These are phyloP conservation scores for Meiosimyza decipiens DNA, from an alignment of 2,888 invertebrate species.

Conservation along the genomic window DNA sequence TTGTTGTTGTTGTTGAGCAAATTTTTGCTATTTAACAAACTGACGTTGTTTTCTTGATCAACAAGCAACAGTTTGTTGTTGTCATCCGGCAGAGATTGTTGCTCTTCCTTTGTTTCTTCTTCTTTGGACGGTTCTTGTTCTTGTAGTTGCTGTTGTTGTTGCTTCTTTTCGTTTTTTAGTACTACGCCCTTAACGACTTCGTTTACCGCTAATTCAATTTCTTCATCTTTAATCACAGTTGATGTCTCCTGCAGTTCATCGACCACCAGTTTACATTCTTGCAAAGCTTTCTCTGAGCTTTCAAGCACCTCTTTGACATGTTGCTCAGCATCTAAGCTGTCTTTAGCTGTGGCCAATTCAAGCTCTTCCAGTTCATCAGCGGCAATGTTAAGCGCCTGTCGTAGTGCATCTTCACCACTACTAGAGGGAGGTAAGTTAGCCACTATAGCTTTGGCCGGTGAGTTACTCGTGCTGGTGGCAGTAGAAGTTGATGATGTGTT, in stretches of 20 bases:
- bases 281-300: conserved; percentile 69
- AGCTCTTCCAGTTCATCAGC: conserved; percentile 57
- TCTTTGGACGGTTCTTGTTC: conserved; percentile 23
- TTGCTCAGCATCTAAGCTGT: conserved; percentile 65
- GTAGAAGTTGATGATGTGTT: conserved; percentile 36
- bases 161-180: conserved; percentile 66
- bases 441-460: conserved; percentile 30
- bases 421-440: conserved; percentile 39
- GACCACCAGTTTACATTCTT: conserved; percentile 64
- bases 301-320: conserved; percentile 69
- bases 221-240: conserved; percentile 69
- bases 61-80: conserved; percentile 41
- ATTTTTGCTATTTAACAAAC: conserved; percentile 61
- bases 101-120: background rate
- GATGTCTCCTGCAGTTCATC: conserved; percentile 58
- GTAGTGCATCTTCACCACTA: conserved; percentile 60
- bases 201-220: conserved; percentile 69
- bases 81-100: background rate
- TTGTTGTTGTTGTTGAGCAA: conserved; percentile 58
- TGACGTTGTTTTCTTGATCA: conserved; percentile 51
- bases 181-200: conserved; percentile 69
- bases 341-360: conserved; percentile 55
- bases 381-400: conserved; percentile 66
- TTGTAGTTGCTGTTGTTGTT: conserved; percentile 40
- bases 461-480: conserved; percentile 32